Base-by-base conservation (phyloP, 2,797 vertebrate species). In the Spheniscus humboldti region DNA sequence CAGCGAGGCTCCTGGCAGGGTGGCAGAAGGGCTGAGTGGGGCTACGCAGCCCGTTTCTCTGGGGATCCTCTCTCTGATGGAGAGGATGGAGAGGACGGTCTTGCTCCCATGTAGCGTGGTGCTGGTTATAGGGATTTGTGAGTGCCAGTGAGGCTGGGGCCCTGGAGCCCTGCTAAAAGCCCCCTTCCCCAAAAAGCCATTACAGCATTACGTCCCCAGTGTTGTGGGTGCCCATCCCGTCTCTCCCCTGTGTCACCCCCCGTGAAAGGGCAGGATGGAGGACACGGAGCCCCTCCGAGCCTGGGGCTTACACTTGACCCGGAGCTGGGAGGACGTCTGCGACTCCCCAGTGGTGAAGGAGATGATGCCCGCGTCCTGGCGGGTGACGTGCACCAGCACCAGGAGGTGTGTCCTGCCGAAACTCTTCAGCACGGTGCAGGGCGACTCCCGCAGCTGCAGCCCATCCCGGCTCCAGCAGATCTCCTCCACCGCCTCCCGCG, bases 381-480 rank as follows among this genome's bases (percentile, higher is more conserved):
- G 98, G 76, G 99, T 99, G 37, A 99, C 99, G 3, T 99, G 99
- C 50, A 99, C 99, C 57, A 99, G 99, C 79, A 99, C 99, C 92
- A 99, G 98, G 69, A 99, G 99, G 76, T 99, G 99, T 43, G 98
- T 99, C 94, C 99, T 99, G 95, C 99, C 99, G 2, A 99, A 99
- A 53, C 99, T 99, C 96, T 99, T 99, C n/a, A 99, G 98, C 82
- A 99, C 99, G 1, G 98, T 99, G 81, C 98, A 97, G 83, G 99
- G 98, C 0, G 99, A 99, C 94, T 99, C 98, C 10, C 97, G 97
- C 50, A 99, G 98, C 94, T 99, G 99, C 45, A 98, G 94, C 31
- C 99, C 99, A 0, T 99, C 98, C 67, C 98, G 99, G 94, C 98
- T 99, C 99, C 99, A 99, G 87, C 97, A 98, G 50, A 99, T 98